phyloP scores from a whole-genome alignment of 2,888 invertebrate species.

The Dasysyrphus albostriatus region DNA sequence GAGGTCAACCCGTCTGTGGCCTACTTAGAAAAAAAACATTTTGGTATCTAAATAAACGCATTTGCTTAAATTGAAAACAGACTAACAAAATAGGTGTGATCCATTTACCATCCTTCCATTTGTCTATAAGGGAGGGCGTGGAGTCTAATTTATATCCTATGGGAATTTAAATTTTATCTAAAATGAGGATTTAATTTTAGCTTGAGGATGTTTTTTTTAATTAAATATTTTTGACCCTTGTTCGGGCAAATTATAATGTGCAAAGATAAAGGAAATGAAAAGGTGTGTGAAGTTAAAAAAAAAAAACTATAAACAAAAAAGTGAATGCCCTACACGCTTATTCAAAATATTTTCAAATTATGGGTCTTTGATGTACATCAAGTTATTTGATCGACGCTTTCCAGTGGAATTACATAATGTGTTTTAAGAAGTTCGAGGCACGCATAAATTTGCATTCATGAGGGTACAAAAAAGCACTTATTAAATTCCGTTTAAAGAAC shows the following conservation, averaged over 20 bases:
- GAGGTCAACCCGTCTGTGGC: constrained; percentile 25
- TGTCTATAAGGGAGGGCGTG: not conserved
- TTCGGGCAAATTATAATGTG: not conserved
- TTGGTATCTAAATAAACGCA: not conserved
- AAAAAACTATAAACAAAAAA: not conserved
- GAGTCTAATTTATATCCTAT: not conserved
- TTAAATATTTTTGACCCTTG: not conserved
- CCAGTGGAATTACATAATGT: not conserved
- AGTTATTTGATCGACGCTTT: not conserved
- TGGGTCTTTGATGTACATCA: not conserved
- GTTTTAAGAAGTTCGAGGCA: constrained; percentile 8
- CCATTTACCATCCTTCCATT: too few species aligned
- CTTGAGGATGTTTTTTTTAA: not conserved
- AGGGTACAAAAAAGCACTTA: not conserved
- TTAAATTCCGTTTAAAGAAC: not conserved
- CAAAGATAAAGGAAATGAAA: not conserved
- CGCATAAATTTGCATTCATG: not conserved
- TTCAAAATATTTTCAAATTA: constrained; percentile 18
- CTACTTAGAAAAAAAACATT: constrained; percentile 1
- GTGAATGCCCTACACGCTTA: not conserved
- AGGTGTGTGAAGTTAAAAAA: not conserved
- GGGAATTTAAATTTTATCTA: not conserved
- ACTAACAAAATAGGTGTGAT: not conserved
- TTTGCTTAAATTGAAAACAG: too few species aligned
- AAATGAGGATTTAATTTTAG: not conserved